Base-by-base conservation (phyloP, 2,113 vertebrate species). In the Ceuthmochares aereus region DNA sequence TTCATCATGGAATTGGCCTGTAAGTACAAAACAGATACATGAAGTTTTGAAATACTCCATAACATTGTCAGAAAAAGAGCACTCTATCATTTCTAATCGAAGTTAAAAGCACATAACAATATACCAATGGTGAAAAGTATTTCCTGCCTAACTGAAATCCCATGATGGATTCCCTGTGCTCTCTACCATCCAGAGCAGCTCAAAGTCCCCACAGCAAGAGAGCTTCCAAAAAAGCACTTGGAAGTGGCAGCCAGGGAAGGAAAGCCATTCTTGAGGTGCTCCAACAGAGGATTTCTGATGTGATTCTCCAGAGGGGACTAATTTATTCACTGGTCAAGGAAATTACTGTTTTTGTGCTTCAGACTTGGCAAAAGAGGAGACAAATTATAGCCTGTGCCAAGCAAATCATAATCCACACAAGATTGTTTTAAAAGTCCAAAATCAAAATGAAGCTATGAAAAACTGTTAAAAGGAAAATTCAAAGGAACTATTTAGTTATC, bases 1-100 rank as follows among this genome's bases (percentile, higher is more conserved):
- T 91, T 96, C 80, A 79, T 94, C 75, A 17, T 30, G 81, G 92
- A 95, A 83, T 75, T 62, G 77, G 79, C 95, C 95, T 96, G 17
- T 6, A 98, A 96, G 16, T 2, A 93, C 3, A 79, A 91, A 89
- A 95, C 3, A 83, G 92, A 88, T 75, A 37, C 19, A 34, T 16
- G 40, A 43, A 37, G 76, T 69, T 93, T 73, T n/a, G 27, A 59
- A 89, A 58, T 4, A 64, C 7, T 29, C 60, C 1, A 0, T 14
- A 47, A 45, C 19, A 43, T 1, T 59, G 34, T 59, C 43, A 93
- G 56, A 66, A 32, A 55, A 5, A 12, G 42, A 77, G 68, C 56
- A 40, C 40, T 18, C 0, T 1, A 34, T 11, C 13, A 14, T 26
- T 84, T 58, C 49, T 14, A 51, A 30, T 56, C 47, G 13, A 80